These are phyloP conservation scores for Erynnis tages DNA, from an alignment of 2,888 invertebrate species.

Conservation along the genomic window DNA sequence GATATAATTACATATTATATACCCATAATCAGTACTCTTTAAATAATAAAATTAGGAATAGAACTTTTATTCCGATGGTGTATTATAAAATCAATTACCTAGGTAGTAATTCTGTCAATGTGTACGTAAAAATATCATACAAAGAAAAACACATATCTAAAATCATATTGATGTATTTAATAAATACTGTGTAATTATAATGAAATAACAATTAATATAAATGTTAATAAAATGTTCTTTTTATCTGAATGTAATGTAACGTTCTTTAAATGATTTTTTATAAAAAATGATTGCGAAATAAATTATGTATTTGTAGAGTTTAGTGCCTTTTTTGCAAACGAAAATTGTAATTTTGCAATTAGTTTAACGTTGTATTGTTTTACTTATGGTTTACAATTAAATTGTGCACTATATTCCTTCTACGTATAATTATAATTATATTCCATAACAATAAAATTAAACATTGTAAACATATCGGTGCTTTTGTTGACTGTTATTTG, in stretches of 20 bases:
- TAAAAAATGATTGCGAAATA: not conserved
- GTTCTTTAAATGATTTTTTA: not conserved
- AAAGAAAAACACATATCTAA: constrained; percentile 17
- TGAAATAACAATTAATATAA: not conserved
- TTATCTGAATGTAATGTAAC: constrained; percentile 2
- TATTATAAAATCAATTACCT: not conserved
- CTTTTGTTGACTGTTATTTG: constrained; percentile 68
- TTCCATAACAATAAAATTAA: not conserved
- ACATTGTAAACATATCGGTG: constrained; percentile 57
- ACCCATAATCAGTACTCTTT: too few species aligned
- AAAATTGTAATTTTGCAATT: too few species aligned
- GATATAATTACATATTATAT: too few species aligned
- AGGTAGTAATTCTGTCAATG: not conserved
- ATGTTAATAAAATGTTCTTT: not conserved
- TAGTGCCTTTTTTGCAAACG: not conserved
- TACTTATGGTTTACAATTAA: not conserved
- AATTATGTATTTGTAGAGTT: not conserved
- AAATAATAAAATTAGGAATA: too few species aligned
- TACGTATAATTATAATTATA: constrained; percentile 1
- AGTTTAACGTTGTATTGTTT: too few species aligned
- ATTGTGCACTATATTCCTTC: not conserved
- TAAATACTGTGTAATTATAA: not conserved
- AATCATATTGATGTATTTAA: not conserved
- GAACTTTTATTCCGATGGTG: too few species aligned
- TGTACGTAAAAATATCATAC: constrained; percentile 12